Evolutionary conservation across 1,140 invertebrate species (phyloP), one percentile per base, ranked within the genome.

Genomic region (Xylocopa sonorina): DNA sequence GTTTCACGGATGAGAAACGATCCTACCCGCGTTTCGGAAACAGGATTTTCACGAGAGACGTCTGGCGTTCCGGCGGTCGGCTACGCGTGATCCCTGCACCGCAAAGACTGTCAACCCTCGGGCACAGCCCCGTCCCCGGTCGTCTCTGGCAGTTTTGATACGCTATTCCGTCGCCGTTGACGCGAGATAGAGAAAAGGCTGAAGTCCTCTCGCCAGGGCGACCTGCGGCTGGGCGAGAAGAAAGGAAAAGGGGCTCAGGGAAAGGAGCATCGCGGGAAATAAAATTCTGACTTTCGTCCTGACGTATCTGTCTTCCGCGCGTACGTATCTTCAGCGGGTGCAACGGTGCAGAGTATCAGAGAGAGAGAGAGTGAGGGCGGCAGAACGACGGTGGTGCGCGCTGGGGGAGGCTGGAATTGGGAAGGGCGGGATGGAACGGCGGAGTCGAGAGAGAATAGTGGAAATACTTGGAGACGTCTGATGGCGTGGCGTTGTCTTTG

Each of bases 231-330:
- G 53, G n/a, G 38, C 21, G 48, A 41, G 10, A 24, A 9, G 64
- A 24, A 32, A 12, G 64, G 80, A 76, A 74, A 85, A 76, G 71
- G 73, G 73, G 55, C 82, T 77, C 67, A n/a, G 78, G 76, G 58
- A 48, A 80, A 81, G 86, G 71, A 79, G 83, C 80, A 87, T 87
- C 84, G 51, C 81, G 87, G 86, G 84, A 88, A 88, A 88, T 88
- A 88, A 88, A 84, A 86, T 88, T 88, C 84, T 86, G 87, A 88
- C 87, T 88, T 88, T 85, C 80, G 80, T 88, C 84, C 88, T 88
- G 86, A 87, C 85, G 85, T 82, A 83, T 86, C 80, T 78, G 80
- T 81, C 78, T 82, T 80, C 66, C 80, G 50, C n/a, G 55, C 69
- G 48, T n/a, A 53, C 68, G 69, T 63, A 78, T 85, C 83, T 85